Evolutionary conservation across 2,797 vertebrate species (phyloP), one percentile per base, ranked within the genome.

Genomic region (Scarus forsteni): DNA sequence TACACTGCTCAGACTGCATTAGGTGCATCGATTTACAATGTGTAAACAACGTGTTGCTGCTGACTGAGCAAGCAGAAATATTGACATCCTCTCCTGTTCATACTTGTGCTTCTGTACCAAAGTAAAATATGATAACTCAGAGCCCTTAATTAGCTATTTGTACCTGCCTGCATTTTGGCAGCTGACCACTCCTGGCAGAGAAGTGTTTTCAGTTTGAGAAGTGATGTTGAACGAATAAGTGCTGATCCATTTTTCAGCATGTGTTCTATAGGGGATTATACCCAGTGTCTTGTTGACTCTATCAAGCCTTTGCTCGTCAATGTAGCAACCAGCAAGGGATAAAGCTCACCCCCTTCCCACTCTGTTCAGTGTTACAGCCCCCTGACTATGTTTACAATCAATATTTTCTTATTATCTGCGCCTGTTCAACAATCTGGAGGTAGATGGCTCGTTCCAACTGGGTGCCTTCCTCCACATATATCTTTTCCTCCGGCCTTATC

Each of bases 361-460:
- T 2, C 49, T 51, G n/a, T 51, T 72, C 64, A 52, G 46, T 85
- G 84, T 80, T 79, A 79, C 77, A 80, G 66, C 77, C 77, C 67
- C 46, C 73, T 12, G 76, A 73, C 81, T 59, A 50, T 89, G 90
- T 89, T 90, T 76, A 79, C 83, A 88, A 89, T 92, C 89, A 81
- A 92, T 92, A 92, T 73, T 83, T 85, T 85, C 79, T 85, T 88
- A 90, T 90, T 90, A 88, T 83, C 82, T 72, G 79, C 9, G 74
- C 59, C 84, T 87, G 85, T 86, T 92, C 83, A 70, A 87, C 86
- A 81, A 82, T 78, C 72, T 88, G 78, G 73, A 84, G 76, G 73
- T 61, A 81, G 79, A 88, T 80, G 59, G 83, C 66, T 44, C 3
- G 75, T 90, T 93, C 85, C 74, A 65, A 62, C 51, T 9, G 68